Conservation (phyloP, 2,888 invertebrate species). For the Clunio marinus region DNA sequence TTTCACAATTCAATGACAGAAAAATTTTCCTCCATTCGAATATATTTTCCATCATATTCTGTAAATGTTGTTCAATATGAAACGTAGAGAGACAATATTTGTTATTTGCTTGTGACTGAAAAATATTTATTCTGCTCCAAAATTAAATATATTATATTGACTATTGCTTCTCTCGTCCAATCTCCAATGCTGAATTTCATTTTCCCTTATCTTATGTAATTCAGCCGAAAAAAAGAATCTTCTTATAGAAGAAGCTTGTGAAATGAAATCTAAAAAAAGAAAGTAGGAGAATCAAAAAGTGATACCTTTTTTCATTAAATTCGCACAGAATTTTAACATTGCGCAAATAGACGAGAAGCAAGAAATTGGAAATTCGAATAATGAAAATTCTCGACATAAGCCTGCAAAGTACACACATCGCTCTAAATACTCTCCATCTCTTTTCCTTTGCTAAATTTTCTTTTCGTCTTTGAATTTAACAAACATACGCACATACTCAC, state of each 20-base stretch:
- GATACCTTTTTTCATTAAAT: constrained; percentile 26
- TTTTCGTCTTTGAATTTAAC: background rate
- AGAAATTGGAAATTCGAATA: background rate
- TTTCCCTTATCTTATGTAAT: constrained; percentile 14
- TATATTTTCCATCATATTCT: background rate
- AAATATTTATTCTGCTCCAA: constrained; percentile 37
- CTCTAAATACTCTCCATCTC: too few relatives aligned
- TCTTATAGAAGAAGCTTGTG: too few relatives aligned
- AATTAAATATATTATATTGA: constrained; percentile 26
- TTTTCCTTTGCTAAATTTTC: background rate
- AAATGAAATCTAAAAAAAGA: too few relatives aligned
- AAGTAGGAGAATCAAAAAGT: background rate
- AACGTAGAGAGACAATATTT: constrained; percentile 35
- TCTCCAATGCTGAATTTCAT: background rate
- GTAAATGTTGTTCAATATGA: background rate
- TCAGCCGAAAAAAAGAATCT: too few relatives aligned
- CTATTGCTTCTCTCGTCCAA: background rate
- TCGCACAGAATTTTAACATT: constrained; percentile 1
- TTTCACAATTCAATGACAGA: too few relatives aligned
- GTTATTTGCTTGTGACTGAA: constrained; percentile 33
- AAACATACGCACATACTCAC: background rate
- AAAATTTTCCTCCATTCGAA: too few relatives aligned
- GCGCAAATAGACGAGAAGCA: too few relatives aligned
- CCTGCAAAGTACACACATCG: background rate
- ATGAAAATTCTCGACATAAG: background rate